These are phyloP conservation scores for Podarcis siculus DNA, from an alignment of 2,797 vertebrate species.

Conservation along the genomic window DNA sequence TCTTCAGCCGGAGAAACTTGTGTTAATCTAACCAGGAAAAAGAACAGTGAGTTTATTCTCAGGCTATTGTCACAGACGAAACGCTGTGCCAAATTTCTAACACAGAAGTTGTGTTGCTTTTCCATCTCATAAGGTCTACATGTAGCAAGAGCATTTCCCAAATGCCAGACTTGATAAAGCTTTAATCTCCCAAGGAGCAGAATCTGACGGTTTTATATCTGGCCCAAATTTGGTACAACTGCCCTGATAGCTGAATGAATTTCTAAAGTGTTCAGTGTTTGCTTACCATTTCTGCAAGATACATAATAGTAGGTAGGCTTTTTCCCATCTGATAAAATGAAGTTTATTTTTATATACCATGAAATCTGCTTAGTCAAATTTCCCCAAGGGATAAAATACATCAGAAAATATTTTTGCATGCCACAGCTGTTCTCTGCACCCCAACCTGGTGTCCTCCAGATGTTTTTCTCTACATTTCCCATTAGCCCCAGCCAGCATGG, in stretches of 20 bases:
- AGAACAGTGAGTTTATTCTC: neutral
- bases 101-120: neutral
- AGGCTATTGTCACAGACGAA: neutral
- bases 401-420: neutral
- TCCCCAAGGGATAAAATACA: conserved; percentile 25
- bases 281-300: conserved; percentile 30
- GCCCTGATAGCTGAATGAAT: neutral
- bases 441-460: too few species aligned
- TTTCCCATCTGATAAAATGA: conserved; percentile 50
- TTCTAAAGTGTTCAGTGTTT: conserved; percentile 8
- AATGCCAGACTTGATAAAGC: neutral
- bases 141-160: neutral
- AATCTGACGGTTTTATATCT: neutral
- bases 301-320: neutral
- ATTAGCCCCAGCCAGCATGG: too few species aligned
- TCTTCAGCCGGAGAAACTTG: conserved; percentile 66
- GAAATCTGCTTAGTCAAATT: conserved; percentile 49
- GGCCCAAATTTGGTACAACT: conserved; percentile 11
- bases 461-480: too few species aligned
- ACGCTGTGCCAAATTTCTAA: neutral
- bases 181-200: neutral
- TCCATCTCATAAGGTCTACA: neutral
- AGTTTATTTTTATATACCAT: conserved; percentile 49
- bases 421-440: too few species aligned
- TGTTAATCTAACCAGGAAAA: conserved; percentile 38